These are phyloP conservation scores for Galerucella nymphaeae DNA, from an alignment of 2,888 invertebrate species.

Conservation along the genomic window DNA sequence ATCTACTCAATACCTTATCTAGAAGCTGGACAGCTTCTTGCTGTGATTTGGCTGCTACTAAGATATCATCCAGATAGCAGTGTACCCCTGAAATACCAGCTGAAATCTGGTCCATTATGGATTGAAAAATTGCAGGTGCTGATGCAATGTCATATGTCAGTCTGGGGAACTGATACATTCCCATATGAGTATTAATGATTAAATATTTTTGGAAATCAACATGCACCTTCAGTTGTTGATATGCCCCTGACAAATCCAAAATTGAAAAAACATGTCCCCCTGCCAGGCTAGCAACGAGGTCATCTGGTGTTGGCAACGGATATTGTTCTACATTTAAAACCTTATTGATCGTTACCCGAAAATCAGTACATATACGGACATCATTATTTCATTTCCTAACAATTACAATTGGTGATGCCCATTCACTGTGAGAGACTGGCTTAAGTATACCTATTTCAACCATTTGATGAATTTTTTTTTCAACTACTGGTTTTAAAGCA, in stretches of 20 bases:
- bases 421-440: too few species aligned
- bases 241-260: slow-evolving; percentile 17
- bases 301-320: too few species aligned
- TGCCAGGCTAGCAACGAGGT: background rate
- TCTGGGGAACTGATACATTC: slow-evolving; percentile 33
- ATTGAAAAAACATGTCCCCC: slow-evolving; percentile 19
- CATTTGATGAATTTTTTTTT: too few species aligned
- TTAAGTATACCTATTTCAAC: too few species aligned
- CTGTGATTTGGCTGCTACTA: background rate
- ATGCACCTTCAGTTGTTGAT: slow-evolving; percentile 25
- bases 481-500: too few species aligned
- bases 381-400: too few species aligned
- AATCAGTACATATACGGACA: too few species aligned
- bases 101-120: too few species aligned
- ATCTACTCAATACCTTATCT: background rate
- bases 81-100: background rate
- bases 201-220: slow-evolving; percentile 20
- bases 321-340: too few species aligned
- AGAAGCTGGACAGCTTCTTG: background rate
- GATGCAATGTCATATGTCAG: slow-evolving; percentile 31
- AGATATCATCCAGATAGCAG: background rate
- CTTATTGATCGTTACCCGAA: too few species aligned
- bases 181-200: slow-evolving; percentile 37
- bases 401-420: too few species aligned
- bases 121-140: slow-evolving; percentile 27